These are phyloP conservation scores for Drosophila hydei DNA, from an alignment of 1,140 invertebrate species.

Conservation along the genomic window DNA sequence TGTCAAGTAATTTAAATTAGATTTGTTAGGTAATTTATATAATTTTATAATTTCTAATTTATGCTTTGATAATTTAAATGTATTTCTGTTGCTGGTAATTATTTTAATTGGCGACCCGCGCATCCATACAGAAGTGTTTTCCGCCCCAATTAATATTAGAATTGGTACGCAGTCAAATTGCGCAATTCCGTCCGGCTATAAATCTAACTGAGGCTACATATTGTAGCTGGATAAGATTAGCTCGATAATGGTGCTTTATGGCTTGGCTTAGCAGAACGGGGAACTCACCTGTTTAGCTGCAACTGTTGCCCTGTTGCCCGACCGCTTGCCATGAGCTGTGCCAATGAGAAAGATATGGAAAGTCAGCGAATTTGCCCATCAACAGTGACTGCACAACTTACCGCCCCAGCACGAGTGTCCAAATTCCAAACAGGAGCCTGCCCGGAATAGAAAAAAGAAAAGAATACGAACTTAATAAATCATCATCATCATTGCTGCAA, in stretches of 20 bases:
- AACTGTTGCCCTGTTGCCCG: slow-evolving; percentile 45
- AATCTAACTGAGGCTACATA: neutral
- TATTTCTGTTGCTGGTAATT: neutral
- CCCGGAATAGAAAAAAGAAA: slow-evolving; percentile 31
- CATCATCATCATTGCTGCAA: slow-evolving; percentile 23
- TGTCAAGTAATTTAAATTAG: no score
- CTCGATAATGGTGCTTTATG: slow-evolving; percentile 27
- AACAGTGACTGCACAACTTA: slow-evolving; percentile 48
- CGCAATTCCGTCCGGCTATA: slow-evolving; percentile 23
- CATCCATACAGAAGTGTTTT: neutral
- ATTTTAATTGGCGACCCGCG: neutral
- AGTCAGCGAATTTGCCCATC: slow-evolving; percentile 9
- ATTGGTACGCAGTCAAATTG: slow-evolving; percentile 3
- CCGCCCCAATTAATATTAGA: slow-evolving; percentile 5
- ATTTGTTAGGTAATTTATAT: no score
- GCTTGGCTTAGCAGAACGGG: neutral
- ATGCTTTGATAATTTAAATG: neutral
- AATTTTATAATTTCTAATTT: neutral
- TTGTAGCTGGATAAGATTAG: slow-evolving; percentile 33
- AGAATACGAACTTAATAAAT: slow-evolving; percentile 31
- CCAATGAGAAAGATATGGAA: slow-evolving; percentile 13
- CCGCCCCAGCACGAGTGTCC: slow-evolving; percentile 83
- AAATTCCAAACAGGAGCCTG: slow-evolving; percentile 82
- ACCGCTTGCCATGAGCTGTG: slow-evolving; percentile 77
- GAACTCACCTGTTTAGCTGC: slow-evolving; percentile 56